phyloP scores from a whole-genome alignment of 1,140 invertebrate genomes.

The Drosophila oshimai region DNA sequence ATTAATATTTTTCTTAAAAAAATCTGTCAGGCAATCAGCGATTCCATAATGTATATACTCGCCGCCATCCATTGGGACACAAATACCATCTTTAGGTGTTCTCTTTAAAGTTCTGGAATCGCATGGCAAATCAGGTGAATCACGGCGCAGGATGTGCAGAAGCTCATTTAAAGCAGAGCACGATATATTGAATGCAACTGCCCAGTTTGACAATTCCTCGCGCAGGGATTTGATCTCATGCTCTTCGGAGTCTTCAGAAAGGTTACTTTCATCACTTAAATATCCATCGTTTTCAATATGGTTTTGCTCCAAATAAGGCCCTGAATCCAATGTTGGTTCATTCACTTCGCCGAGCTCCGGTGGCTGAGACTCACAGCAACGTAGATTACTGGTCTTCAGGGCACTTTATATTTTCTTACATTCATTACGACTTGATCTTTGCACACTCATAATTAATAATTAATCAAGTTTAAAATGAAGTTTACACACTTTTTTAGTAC shows the following conservation, averaged over 20 bases:
- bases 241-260: too few relatives aligned
- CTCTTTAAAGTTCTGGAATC: conserved; percentile 1
- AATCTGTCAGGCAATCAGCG: conserved; percentile 2
- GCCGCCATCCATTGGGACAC: not conserved
- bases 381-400: not conserved
- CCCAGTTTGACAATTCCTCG: not conserved
- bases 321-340: too few relatives aligned
- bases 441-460: conserved; percentile 12
- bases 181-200: not conserved
- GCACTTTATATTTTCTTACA: not conserved
- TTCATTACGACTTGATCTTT: not conserved
- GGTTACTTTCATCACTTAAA: not conserved
- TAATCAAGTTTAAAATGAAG: too few relatives aligned
- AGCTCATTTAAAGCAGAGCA: conserved; percentile 2
- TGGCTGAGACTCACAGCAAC: too few relatives aligned
- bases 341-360: too few relatives aligned
- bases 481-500: not conserved
- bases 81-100: not conserved
- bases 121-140: not conserved
- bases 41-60: conserved; percentile 13
- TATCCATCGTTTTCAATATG: not conserved
- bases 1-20: conserved; percentile 2
- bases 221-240: not conserved
- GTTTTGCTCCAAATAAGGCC: too few relatives aligned
- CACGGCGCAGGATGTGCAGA: not conserved